Evolutionary conservation across 2,113 vertebrate species (phyloP).

Genomic region (Suncus etruscus): DNA sequence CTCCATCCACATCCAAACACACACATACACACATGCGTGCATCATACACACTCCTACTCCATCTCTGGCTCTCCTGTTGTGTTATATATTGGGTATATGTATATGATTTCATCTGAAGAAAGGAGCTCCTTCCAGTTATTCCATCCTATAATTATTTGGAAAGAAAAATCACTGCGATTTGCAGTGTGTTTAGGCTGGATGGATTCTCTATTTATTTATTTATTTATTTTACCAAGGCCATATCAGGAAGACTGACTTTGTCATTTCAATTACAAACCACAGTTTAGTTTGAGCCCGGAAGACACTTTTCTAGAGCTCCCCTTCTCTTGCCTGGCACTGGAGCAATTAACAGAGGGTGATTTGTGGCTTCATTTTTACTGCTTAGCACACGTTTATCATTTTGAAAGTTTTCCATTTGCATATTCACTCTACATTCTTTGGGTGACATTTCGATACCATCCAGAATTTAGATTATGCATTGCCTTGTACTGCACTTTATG

Average conservation of each 20-base stretch:
- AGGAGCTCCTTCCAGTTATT: slow-evolving; percentile 33
- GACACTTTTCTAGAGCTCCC: slow-evolving; percentile 55
- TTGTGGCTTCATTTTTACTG: slow-evolving; percentile 73
- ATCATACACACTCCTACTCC: neutral
- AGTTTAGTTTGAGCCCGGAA: slow-evolving; percentile 53
- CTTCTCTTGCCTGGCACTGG: slow-evolving; percentile 59
- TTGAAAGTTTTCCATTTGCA: slow-evolving; percentile 83
- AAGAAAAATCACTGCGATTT: slow-evolving; percentile 52
- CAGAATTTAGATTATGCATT: slow-evolving; percentile 65
- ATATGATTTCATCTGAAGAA: slow-evolving; percentile 34
- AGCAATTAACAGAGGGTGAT: slow-evolving; percentile 79
- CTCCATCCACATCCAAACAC: too few species aligned
- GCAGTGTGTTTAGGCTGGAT: slow-evolving; percentile 68
- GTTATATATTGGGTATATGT: neutral
- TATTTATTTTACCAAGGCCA: slow-evolving; percentile 60
- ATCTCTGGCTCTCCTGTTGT: neutral
- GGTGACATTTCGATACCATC: slow-evolving; percentile 73
- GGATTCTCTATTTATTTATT: slow-evolving; percentile 69
- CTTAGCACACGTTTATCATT: slow-evolving; percentile 78
- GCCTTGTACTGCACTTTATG: slow-evolving; percentile 47
- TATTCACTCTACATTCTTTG: slow-evolving; percentile 72
- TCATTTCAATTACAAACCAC: slow-evolving; percentile 79
- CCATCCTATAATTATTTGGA: slow-evolving; percentile 67
- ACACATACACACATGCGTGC: neutral
- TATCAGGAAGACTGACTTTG: slow-evolving; percentile 75